Percentiles rank a stretch among this genome's conserved stretches.
Evolutionary conservation across 2,113 vertebrate species (phyloP).

Genomic region (Trematocara stigmaticum): DNA sequence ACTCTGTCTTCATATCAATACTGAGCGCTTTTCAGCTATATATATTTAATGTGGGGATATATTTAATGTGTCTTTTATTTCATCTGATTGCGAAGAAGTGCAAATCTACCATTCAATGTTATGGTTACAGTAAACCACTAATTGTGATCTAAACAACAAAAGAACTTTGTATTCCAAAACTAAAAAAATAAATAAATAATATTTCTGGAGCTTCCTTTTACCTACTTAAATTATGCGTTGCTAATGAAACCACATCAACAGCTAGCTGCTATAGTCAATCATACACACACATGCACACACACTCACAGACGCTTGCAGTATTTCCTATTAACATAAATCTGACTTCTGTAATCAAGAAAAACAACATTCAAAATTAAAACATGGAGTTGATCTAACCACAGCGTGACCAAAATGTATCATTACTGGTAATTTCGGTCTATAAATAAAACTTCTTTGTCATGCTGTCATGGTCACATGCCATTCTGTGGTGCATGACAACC

Average conservation of each 20-base stretch:
- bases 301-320: background rate
- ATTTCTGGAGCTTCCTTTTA: background rate
- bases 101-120: background rate
- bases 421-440: background rate
- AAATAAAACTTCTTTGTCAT: background rate
- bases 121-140: background rate
- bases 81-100: background rate
- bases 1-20: background rate
- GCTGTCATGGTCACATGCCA: background rate
- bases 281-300: background rate
- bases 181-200: accelerated
- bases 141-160: background rate
- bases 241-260: background rate
- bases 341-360: background rate
- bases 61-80: background rate
- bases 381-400: background rate
- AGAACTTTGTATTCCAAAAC: background rate
- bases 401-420: background rate
- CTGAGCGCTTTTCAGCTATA: background rate
- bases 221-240: background rate
- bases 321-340: background rate
- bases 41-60: no score
- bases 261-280: background rate
- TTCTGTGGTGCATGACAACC: background rate
- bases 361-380: background rate